These are phyloP conservation scores for Melipona quadrifasciata DNA, from an alignment of 1,140 invertebrate species.

Conservation along the genomic window DNA sequence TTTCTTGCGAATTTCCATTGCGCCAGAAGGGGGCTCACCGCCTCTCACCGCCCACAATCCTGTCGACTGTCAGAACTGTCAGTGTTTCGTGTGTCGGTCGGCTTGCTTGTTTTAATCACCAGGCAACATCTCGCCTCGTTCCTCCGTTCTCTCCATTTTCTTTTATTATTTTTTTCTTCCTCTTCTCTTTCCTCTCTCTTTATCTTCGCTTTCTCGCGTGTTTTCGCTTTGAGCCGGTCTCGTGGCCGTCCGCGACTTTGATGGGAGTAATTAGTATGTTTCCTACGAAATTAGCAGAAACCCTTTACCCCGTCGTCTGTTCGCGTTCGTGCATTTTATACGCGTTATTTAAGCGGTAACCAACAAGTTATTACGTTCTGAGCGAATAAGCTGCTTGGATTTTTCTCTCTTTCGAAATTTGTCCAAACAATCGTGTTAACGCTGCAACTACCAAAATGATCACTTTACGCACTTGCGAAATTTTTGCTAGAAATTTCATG, in stretches of 20 bases:
- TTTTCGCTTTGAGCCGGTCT: background rate
- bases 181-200: background rate
- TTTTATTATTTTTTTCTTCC: background rate
- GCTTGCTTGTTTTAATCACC: slow-evolving; percentile 48
- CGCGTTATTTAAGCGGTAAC: background rate
- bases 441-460: too few relatives aligned
- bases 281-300: slow-evolving; percentile 3
- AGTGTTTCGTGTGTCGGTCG: slow-evolving; percentile 56
- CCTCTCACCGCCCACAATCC: slow-evolving; percentile 64
- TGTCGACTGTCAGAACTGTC: slow-evolving; percentile 66
- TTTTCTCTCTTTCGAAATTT: background rate
- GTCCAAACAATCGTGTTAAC: background rate
- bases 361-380: background rate
- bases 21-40: slow-evolving; percentile 53
- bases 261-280: slow-evolving; percentile 36
- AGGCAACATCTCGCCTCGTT: slow-evolving; percentile 13
- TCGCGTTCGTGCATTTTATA: background rate
- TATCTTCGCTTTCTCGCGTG: background rate
- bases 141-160: background rate
- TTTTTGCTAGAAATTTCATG: too few relatives aligned
- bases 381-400: background rate
- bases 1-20: slow-evolving; percentile 53
- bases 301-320: background rate
- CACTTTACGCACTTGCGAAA: too few relatives aligned
- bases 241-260: slow-evolving; percentile 3